Base-by-base conservation (phyloP, 2,888 invertebrate genomes). In the Steinernema hermaphroditum region DNA sequence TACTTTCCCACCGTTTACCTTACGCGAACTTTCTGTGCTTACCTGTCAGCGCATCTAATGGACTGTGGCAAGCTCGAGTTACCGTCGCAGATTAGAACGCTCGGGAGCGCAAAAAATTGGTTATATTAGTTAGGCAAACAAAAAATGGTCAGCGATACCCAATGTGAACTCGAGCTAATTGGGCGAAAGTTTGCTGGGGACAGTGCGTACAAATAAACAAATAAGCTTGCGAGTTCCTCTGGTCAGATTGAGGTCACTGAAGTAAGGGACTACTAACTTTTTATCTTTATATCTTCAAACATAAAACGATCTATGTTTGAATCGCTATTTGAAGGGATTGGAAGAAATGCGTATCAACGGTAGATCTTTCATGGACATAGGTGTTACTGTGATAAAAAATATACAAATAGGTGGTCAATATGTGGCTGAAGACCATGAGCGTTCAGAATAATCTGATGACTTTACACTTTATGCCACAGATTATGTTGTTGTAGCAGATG, bases 111-210 rank as follows among this genome's bases (percentile, higher is more conserved):
- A 62, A 29, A 62, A 16, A 32, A 29, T 54, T 32, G 22, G 62
- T 62, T 62, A 62, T 24, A 62, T 62, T 62, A 62, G 62, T 62
- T 62, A 32, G 16, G 32, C 62, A 62, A 62, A 62, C 62, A 62
- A 16, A 62, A 62, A 27, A 9, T 16, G 29, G 27, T 24, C 27
- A 29, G 29, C 29, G 62, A 62, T 62, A 62, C 62, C 24, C 19
- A 24, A 29, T 29, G 16, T 32, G 62, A 62, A 62, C 62, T 32
- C n/a, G 1, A 32, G 32, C 62, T 62, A 62, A 62, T 62, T 62
- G 62, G 62, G 8, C 62, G 9, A 62, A 62, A 62, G 62, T 62
- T 62, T 62, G 62, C 62, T 62, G 62, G 62, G 32, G 62, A 62
- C 62, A 32, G 16, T 16, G 62, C 6, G 32, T n/a, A n/a, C n/a